These are phyloP conservation scores for Gavialis gangeticus DNA, from an alignment of 2,113 vertebrate genomes.

Conservation along the genomic window DNA sequence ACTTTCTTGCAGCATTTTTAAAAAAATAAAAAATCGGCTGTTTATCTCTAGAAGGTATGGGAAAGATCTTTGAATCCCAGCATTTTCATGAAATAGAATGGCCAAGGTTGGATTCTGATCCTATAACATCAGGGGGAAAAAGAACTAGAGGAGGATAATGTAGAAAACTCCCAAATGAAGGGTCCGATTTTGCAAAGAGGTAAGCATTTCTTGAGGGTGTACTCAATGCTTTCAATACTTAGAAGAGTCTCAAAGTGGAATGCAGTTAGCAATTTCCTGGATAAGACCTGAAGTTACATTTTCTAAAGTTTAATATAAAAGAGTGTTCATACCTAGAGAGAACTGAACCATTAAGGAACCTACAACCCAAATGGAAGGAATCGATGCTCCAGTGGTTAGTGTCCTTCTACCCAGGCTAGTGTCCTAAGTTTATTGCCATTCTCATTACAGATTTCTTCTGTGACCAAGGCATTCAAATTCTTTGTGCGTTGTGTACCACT, in stretches of 20 bases:
- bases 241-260: not conserved
- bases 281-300: not conserved
- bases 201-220: not conserved
- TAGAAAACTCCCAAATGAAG: not conserved
- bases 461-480: not conserved
- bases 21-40: constrained; percentile 34
- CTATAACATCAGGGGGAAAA: not conserved
- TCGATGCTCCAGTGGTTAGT: not conserved
- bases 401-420: no score
- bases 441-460: not conserved
- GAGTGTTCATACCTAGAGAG: not conserved
- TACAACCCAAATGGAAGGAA: not conserved
- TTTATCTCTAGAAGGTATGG: constrained; percentile 29
- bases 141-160: not conserved
- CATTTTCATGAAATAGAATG: constrained; percentile 1
- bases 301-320: not conserved
- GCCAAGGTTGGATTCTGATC: constrained; percentile 10
- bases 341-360: not conserved
- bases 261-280: not conserved
- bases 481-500: not conserved
- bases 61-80: constrained; percentile 11
- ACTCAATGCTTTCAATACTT: not conserved
- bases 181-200: not conserved
- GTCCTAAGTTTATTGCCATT: not conserved
- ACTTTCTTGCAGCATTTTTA: constrained; percentile 36